Conservation (phyloP, 2,113 vertebrate genomes). For the Cyanoramphus novaezelandiae region DNA sequence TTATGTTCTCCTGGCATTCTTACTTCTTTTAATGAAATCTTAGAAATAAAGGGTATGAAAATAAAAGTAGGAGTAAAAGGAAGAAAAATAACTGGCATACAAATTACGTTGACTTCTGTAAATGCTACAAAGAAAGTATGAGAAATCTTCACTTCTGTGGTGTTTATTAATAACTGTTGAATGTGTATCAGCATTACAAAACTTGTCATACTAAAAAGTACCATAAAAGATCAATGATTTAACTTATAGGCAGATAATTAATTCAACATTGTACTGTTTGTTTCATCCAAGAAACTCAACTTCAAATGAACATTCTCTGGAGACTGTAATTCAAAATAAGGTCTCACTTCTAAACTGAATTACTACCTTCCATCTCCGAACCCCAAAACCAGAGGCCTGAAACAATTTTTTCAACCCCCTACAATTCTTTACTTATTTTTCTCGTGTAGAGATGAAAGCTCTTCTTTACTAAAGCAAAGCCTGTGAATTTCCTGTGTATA, state of each 20-base stretch:
- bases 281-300: background rate
- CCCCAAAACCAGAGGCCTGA: background rate
- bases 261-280: background rate
- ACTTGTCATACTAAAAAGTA: background rate
- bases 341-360: background rate
- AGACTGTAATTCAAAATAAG: background rate
- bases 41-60: background rate
- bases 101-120: background rate
- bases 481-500: background rate
- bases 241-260: background rate
- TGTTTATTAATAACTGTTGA: background rate
- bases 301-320: background rate
- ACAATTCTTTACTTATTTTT: background rate
- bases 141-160: background rate
- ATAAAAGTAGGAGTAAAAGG: background rate
- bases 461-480: background rate
- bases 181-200: background rate
- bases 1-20: background rate
- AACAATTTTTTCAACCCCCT: background rate
- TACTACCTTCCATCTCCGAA: background rate
- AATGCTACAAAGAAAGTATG: background rate
- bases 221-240: background rate
- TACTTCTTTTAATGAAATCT: background rate
- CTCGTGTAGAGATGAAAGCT: background rate
- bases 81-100: background rate